These are phyloP conservation scores for Oryzaephilus surinamensis DNA, from an alignment of 1,140 invertebrate species.

Conservation along the genomic window DNA sequence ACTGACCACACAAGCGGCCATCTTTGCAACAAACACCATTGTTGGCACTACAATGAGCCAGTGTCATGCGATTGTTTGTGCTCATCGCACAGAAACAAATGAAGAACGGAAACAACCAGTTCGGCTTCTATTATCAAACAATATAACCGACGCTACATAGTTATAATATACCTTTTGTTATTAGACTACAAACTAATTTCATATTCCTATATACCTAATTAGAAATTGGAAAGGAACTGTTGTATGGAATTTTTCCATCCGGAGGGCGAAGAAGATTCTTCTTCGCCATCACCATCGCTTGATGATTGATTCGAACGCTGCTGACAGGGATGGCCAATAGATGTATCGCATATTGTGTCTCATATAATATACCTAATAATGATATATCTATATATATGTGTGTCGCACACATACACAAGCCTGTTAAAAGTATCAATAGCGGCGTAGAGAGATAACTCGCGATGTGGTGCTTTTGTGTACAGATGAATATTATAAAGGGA, in stretches of 20 bases:
- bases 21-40: too few relatives aligned
- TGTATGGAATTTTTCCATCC: too few relatives aligned
- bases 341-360: too few relatives aligned
- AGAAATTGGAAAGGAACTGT: too few relatives aligned
- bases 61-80: conserved; percentile 29
- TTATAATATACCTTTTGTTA: too few relatives aligned
- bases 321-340: too few relatives aligned
- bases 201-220: neutral
- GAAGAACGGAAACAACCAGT: conserved; percentile 29
- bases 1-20: too few relatives aligned
- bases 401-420: conserved; percentile 11
- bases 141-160: conserved; percentile 18
- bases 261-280: too few relatives aligned
- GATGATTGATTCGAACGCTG: too few relatives aligned
- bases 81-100: conserved; percentile 29
- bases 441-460: conserved; percentile 35
- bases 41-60: conserved; percentile 25
- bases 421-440: conserved; percentile 35
- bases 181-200: neutral
- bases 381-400: too few relatives aligned
- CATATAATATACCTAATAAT: too few relatives aligned
- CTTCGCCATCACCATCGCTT: too few relatives aligned
- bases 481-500: conserved; percentile 39
- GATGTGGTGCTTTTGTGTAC: conserved; percentile 35
- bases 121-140: conserved; percentile 26